Percentiles rank a stretch among this genome's conserved stretches.
Evolutionary conservation across 2,797 vertebrate species (phyloP).

Genomic region (Eleutherodactylus coqui): DNA sequence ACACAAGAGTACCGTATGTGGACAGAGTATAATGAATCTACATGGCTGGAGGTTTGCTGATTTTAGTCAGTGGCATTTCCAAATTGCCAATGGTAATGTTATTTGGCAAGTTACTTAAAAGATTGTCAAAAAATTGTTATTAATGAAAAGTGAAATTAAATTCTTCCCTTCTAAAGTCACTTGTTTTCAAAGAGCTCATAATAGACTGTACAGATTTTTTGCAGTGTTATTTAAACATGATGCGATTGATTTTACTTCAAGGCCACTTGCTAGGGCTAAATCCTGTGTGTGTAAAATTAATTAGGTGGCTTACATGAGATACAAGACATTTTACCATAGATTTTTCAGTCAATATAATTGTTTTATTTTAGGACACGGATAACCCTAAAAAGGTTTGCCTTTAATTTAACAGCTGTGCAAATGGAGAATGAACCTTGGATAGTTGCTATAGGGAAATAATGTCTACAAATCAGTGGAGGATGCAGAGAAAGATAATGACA

Average conservation of each 20-base stretch:
- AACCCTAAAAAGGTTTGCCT: slow-evolving; percentile 52
- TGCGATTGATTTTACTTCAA: slow-evolving; percentile 55
- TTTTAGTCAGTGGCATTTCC: slow-evolving; percentile 39
- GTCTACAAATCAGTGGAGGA: slow-evolving; percentile 14
- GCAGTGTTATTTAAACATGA: slow-evolving; percentile 37
- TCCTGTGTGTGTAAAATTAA: slow-evolving; percentile 64
- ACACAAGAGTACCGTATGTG: slow-evolving; percentile 13
- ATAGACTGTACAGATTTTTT: slow-evolving; percentile 61
- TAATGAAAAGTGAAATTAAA: slow-evolving; percentile 54
- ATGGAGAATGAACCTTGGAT: slow-evolving; percentile 15
- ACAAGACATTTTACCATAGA: slow-evolving; percentile 67
- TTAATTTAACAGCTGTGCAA: slow-evolving; percentile 61
- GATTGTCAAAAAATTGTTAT: slow-evolving; percentile 40
- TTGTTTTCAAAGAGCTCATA: slow-evolving; percentile 55
- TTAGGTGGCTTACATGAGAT: slow-evolving; percentile 65
- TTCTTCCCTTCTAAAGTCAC: neutral
- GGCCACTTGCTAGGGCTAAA: slow-evolving; percentile 63
- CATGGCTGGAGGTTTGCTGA: slow-evolving; percentile 22
- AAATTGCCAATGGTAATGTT: slow-evolving; percentile 31
- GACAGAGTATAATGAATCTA: neutral
- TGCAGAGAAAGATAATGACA: neutral
- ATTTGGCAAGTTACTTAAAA: slow-evolving; percentile 42
- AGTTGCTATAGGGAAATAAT: neutral
- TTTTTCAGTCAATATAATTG: slow-evolving; percentile 67
- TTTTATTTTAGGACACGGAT: slow-evolving; percentile 65